These are phyloP conservation scores for Sinocyclocheilus anshuiensis DNA, from an alignment of 2,113 vertebrate genomes.

Conservation along the genomic window DNA sequence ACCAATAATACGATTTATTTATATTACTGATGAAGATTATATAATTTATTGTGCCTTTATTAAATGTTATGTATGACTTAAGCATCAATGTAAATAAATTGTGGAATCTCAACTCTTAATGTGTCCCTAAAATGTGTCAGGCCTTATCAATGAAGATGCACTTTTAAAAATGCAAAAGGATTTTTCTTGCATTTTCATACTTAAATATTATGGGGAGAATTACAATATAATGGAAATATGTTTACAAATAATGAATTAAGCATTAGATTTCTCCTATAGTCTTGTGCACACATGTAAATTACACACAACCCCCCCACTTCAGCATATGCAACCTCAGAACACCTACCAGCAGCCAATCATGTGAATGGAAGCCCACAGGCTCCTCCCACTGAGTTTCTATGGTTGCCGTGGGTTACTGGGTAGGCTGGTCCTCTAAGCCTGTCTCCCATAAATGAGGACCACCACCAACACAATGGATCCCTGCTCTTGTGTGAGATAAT, in stretches of 20 bases:
- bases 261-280: background rate
- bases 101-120: background rate
- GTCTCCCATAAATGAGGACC: background rate
- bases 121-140: background rate
- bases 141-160: background rate
- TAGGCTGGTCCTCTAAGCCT: background rate
- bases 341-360: slow-evolving; percentile 54
- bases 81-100: background rate
- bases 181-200: background rate
- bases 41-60: background rate
- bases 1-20: too few relatives aligned
- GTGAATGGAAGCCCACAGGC: slow-evolving; percentile 13
- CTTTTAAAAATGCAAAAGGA: background rate
- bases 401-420: slow-evolving; percentile 53
- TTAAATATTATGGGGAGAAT: background rate
- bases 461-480: slow-evolving; percentile 1
- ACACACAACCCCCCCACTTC: slow-evolving; percentile 1
- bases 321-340: slow-evolving; percentile 53
- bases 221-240: background rate
- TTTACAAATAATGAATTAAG: background rate
- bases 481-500: background rate
- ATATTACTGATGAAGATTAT: background rate
- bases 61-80: background rate
- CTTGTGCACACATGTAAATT: background rate
- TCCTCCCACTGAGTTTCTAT: slow-evolving; percentile 48